A percentile compares a stretch with the other conserved stretches of the same genome.
Evolutionary conservation across 2,797 vertebrate species (phyloP).

Genomic region (Nannoperca obscura): DNA sequence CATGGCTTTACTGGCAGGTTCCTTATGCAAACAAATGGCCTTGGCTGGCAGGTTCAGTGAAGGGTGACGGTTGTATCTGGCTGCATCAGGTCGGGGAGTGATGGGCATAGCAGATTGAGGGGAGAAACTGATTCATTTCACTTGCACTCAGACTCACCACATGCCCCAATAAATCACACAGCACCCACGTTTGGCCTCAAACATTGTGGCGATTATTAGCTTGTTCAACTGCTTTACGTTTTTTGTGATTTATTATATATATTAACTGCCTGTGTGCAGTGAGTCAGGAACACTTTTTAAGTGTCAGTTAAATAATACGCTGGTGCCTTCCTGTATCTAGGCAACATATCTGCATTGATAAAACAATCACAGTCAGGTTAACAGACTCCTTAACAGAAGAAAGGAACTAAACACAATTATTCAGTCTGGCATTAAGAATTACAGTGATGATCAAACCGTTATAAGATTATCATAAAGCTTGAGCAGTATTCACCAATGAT

Average conservation of each 20-base stretch:
- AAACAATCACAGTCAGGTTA: constrained; percentile 40
- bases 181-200: background rate
- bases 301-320: constrained; percentile 70
- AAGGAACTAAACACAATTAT: constrained; percentile 27
- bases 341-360: constrained; percentile 62
- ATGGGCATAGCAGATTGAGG: constrained; percentile 55
- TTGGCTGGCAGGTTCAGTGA: constrained; percentile 70
- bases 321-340: constrained; percentile 57
- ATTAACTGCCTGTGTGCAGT: constrained; percentile 6
- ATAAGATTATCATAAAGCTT: constrained; percentile 3
- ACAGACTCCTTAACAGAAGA: constrained; percentile 28
- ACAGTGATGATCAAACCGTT: background rate
- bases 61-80: constrained; percentile 74
- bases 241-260: constrained; percentile 21
- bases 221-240: constrained; percentile 36
- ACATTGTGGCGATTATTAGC: background rate
- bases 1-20: constrained; percentile 71
- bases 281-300: constrained; percentile 41
- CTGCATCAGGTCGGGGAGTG: constrained; percentile 65
- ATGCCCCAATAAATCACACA: constrained; percentile 13
- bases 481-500: background rate
- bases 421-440: background rate
- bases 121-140: constrained; percentile 56
- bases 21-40: constrained; percentile 81
- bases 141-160: constrained; percentile 40